phyloP scores from a whole-genome alignment of 2,888 invertebrate genomes.

The Heliconius erato region DNA sequence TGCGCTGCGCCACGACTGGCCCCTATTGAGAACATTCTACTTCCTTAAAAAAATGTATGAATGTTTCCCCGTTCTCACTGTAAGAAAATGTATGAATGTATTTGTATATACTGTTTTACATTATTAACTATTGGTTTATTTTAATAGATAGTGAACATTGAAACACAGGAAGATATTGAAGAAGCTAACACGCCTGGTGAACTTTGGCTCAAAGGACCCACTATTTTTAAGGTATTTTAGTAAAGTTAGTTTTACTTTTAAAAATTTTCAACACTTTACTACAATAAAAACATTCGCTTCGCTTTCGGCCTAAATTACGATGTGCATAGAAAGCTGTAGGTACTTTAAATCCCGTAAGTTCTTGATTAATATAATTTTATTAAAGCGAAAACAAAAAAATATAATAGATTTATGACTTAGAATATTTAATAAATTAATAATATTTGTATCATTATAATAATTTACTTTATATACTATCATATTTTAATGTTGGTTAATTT shows the following conservation, averaged over 20 bases:
- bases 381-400: too few species aligned
- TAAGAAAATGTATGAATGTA: neutral
- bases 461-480: neutral
- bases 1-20: too few species aligned
- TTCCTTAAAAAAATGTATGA: neutral
- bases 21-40: too few species aligned
- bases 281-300: too few species aligned
- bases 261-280: neutral
- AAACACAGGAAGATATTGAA: conserved; percentile 72
- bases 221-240: conserved; percentile 70
- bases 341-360: too few species aligned
- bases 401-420: too few species aligned
- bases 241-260: neutral
- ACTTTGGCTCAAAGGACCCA: conserved; percentile 79
- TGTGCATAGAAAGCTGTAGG: too few species aligned
- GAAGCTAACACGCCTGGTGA: conserved; percentile 82
- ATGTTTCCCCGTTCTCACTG: too few species aligned
- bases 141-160: conserved; percentile 75
- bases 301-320: too few species aligned
- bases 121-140: conserved; percentile 40
- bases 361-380: too few species aligned
- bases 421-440: too few species aligned
- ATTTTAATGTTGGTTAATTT: neutral
- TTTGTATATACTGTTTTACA: neutral
- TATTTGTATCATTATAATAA: too few species aligned